phyloP scores from a whole-genome alignment of 1,140 invertebrate genomes.

The Ostrea edulis region DNA sequence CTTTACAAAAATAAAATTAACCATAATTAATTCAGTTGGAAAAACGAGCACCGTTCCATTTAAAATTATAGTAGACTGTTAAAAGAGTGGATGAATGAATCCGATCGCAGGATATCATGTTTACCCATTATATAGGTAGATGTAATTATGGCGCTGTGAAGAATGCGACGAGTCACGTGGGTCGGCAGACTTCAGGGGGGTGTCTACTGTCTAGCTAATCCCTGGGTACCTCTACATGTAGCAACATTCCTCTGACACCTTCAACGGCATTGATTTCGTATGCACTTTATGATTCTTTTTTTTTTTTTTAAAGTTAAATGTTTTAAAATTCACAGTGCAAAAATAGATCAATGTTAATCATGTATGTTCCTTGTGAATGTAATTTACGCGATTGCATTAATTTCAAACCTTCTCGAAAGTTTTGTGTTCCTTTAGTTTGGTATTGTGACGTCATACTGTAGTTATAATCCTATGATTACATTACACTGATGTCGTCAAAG shows the following conservation, averaged over 20 bases:
- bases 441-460: too few relatives aligned
- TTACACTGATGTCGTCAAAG: too few relatives aligned
- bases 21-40: background rate
- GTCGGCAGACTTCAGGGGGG: background rate
- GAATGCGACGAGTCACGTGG: background rate
- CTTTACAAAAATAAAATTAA: background rate
- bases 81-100: background rate
- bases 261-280: background rate
- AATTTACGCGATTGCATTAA: too few relatives aligned
- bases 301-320: background rate
- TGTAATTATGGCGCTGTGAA: background rate
- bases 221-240: background rate
- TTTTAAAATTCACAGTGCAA: background rate
- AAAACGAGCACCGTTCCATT: background rate
- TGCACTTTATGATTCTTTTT: background rate
- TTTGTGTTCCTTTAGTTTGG: too few relatives aligned
- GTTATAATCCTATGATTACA: too few relatives aligned
- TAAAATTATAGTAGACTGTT: background rate
- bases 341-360: too few relatives aligned
- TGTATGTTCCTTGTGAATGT: too few relatives aligned
- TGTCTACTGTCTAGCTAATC: background rate
- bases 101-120: background rate
- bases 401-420: too few relatives aligned
- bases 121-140: background rate
- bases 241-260: background rate